A percentile compares a stretch with the other conserved stretches of the same genome.
Evolutionary conservation across 2,888 invertebrate species (phyloP).

Genomic region (Watsonalla cultraria): DNA sequence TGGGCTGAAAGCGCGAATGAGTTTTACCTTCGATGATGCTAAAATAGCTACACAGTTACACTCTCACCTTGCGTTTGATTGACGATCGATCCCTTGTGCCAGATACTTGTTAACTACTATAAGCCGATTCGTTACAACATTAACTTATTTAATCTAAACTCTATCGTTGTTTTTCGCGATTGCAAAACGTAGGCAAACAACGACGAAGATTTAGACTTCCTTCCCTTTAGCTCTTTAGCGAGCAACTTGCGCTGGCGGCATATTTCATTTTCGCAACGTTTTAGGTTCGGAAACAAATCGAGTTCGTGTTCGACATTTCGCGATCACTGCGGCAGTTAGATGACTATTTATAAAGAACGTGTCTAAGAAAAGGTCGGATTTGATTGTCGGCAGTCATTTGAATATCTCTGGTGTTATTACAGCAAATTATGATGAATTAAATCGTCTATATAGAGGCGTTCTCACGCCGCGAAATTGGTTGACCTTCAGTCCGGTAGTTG

Average conservation of each 20-base stretch:
- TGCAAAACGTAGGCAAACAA: slow-evolving; percentile 33
- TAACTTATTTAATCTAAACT: slow-evolving; percentile 37
- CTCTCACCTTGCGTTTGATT: slow-evolving; percentile 79
- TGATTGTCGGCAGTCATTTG: slow-evolving; percentile 76
- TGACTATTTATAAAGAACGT: slow-evolving; percentile 77
- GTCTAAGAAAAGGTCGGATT: slow-evolving; percentile 76
- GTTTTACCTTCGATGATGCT: slow-evolving; percentile 77
- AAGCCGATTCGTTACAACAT: slow-evolving; percentile 49
- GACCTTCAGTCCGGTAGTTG: slow-evolving; percentile 62
- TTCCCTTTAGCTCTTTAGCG: slow-evolving; percentile 34
- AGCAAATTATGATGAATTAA: slow-evolving; percentile 75
- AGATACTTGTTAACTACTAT: slow-evolving; percentile 69
- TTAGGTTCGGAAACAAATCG: slow-evolving; percentile 63
- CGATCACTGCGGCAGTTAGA: slow-evolving; percentile 70
- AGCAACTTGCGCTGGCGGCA: slow-evolving; percentile 42
- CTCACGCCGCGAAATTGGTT: slow-evolving; percentile 69
- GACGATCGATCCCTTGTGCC: slow-evolving; percentile 78
- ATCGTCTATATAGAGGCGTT: slow-evolving; percentile 65
- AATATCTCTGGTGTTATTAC: slow-evolving; percentile 73
- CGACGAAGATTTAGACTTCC: slow-evolving; percentile 36
- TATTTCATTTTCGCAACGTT: slow-evolving; percentile 67
- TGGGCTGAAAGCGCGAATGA: slow-evolving; percentile 75
- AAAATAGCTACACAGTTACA: slow-evolving; percentile 74
- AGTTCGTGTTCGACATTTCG: slow-evolving; percentile 76
- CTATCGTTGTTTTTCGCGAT: slow-evolving; percentile 31